Evolutionary conservation across 2,113 vertebrate genomes (phyloP).

Genomic region (Heterotis niloticus): DNA sequence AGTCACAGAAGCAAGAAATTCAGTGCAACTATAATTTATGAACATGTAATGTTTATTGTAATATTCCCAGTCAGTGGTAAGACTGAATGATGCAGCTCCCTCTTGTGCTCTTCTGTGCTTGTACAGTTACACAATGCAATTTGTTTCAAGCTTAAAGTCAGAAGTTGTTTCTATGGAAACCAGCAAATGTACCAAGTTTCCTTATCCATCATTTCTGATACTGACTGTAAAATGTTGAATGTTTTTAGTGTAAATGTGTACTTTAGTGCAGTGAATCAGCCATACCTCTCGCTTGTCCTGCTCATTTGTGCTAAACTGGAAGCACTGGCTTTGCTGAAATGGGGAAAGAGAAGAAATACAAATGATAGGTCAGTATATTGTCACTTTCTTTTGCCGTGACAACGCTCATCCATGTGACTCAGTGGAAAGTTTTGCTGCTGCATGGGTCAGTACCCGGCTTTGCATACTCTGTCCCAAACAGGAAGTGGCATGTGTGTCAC

Average conservation of each 20-base stretch:
- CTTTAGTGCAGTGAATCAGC: neutral
- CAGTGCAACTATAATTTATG: neutral
- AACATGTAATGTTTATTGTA: neutral
- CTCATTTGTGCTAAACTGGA: conserved; percentile 74
- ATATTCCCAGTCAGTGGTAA: neutral
- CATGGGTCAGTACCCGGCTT: neutral
- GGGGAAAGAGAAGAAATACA: conserved; percentile 28
- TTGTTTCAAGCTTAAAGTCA: conserved; percentile 11
- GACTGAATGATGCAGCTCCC: neutral
- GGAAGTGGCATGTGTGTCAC: neutral
- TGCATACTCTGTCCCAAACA: neutral
- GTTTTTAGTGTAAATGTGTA: neutral
- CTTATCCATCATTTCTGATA: neutral
- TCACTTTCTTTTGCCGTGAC: neutral
- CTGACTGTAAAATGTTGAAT: neutral
- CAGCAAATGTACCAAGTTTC: neutral
- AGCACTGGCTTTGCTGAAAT: conserved; percentile 79
- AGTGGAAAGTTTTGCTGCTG: neutral
- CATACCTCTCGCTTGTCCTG: conserved; percentile 73
- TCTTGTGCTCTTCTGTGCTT: neutral
- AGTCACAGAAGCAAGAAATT: conserved; percentile 14
- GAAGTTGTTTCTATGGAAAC: conserved; percentile 17
- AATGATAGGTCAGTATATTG: neutral
- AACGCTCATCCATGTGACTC: conserved; percentile 3
- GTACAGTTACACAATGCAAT: neutral